Evolutionary conservation across 1,140 invertebrate genomes (phyloP), one percentile per base, ranked within the genome.

Genomic region (Lamellibrachia luymesi): DNA sequence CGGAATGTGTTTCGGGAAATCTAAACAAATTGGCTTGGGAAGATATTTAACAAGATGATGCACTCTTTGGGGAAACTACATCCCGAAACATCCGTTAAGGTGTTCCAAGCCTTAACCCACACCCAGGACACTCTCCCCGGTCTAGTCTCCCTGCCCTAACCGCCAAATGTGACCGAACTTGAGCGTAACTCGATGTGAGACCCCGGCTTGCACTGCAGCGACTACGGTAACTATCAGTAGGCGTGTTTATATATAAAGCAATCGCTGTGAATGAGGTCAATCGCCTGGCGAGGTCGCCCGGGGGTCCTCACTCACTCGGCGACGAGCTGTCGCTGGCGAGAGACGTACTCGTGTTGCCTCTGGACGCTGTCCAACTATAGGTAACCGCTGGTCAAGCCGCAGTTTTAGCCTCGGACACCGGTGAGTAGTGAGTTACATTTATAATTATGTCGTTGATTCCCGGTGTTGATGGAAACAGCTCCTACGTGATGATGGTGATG

Each of bases 171-270:
- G n/a, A n/a, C n/a, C n/a, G n/a, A n/a, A n/a, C n/a, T n/a, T n/a
- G n/a, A n/a, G n/a, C n/a, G n/a, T n/a, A n/a, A n/a, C 64, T 10
- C 64, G 64, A 80, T 22, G 64, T 4, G 17, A 80, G 64, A 80
- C 64, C 64, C 13, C 64, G 64, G 64, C 64, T 8, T 80, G 2
- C 64, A 80, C 4, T 80, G 64, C 13, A 22, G 4, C 64, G 13
- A 80, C 64, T 80, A 80, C 64, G 64, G 64, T 80, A 80, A 80
- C 8, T 80, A 80, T 2, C 64, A 22, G 64, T 80, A 80, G 64
- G 64, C 64, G 64, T 80, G 17, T 80, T 80, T 80, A 80, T 80
- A 80, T 80, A 80, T 80, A 80, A 80, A 80, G 64, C 64, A 80
- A 80, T 80, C 13, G 64, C 64, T 10, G 13, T 22, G 64, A 80